Conservation (phyloP, 2,797 vertebrate species). For the Cuniculus paca region DNA sequence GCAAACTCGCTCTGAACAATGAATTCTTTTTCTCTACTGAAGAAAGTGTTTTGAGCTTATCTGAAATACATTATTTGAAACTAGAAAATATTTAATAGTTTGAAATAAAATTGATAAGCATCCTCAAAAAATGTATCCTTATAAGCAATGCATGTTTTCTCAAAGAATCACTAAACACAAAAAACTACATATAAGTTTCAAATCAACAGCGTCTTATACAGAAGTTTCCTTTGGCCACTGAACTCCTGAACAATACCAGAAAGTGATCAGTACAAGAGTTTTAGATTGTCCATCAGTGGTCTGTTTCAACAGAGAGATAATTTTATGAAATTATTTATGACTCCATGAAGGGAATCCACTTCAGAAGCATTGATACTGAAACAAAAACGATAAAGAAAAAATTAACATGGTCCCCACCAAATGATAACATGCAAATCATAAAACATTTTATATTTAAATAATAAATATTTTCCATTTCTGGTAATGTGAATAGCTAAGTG, state of each 20-base stretch:
- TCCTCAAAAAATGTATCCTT: not conserved
- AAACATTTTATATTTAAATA: not conserved
- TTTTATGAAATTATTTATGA: not conserved
- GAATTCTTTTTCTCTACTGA: conserved; percentile 46
- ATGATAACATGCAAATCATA: not conserved
- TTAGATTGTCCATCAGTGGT: not conserved
- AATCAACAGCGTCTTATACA: not conserved
- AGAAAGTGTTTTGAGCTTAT: conserved; percentile 68
- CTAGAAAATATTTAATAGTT: conserved; percentile 36
- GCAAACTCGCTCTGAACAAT: no score
- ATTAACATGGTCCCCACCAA: not conserved
- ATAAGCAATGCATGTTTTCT: not conserved
- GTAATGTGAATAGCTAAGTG: not conserved
- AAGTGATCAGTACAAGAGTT: not conserved
- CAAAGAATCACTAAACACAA: conserved; percentile 53
- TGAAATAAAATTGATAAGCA: conserved; percentile 60
- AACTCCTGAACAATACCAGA: not conserved
- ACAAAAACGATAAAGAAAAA: not conserved
- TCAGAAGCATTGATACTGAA: not conserved
- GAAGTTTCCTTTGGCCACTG: not conserved
- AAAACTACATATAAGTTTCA: not conserved
- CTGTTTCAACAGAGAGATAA: not conserved
- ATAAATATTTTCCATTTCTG: not conserved
- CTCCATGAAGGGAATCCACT: not conserved
- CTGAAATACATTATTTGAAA: conserved; percentile 77